Evolutionary conservation across 1,140 invertebrate species (phyloP), one percentile per base, ranked within the genome.

Genomic region (Bombus vancouverensis): DNA sequence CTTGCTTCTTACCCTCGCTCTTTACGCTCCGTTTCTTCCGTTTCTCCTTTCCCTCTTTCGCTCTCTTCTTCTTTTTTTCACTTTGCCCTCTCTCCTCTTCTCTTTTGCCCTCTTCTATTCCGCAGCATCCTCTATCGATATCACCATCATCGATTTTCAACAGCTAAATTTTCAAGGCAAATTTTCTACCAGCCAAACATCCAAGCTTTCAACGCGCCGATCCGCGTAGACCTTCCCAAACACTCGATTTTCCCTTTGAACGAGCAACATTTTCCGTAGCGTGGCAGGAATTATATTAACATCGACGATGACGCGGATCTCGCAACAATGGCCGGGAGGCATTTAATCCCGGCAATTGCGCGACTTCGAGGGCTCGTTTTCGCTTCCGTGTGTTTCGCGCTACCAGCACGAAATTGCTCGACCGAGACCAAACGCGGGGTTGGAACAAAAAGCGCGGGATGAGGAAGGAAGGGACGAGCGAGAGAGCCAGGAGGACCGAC

Each of bases 261-360:
- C 65, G 68, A 39, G 47, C 83, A 32, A 28, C 44, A n/a, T 34
- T 68, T 68, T 34, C 44, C 65, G 34, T 76, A 37, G 12, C 47
- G 53, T 39, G 5, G 74, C 32, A 71, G 47, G 76, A 79, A 85
- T 80, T 85, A 80, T 85, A 80, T 85, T 85, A 85, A 85, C 83
- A 80, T 72, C 53, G 53, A 59, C 83, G 83, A 80, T 72, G 83
- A 44, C 71, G 53, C 72, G 76, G 75, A 18, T 72, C 53, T 53
- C 53, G 83, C 68, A 59, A 85, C 83, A 85, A 85, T 80, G 53
- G 76, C 57, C 57, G 76, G n/a, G 25, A 79, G 70, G 66, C 77
- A 73, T 85, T 85, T 85, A 85, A 85, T 85, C 83, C 83, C 66
- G 83, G 77, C 83, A 85, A 85, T 85, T 80, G 68, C 78, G 83